Evolutionary conservation across 2,888 invertebrate species (phyloP).

Genomic region (Neocrepidodera transversa): DNA sequence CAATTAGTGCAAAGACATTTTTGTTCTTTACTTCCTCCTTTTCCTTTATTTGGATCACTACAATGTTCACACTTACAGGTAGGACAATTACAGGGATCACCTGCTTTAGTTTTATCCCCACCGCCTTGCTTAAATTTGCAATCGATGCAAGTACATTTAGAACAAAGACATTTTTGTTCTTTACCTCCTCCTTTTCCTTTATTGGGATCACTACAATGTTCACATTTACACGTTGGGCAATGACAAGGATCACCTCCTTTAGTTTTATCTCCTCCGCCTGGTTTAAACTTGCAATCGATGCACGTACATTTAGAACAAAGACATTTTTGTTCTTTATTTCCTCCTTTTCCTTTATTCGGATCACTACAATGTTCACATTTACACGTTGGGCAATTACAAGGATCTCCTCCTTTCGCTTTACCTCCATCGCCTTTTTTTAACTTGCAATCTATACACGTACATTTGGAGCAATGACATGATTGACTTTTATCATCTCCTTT

Average conservation of each 20-base stretch:
- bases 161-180: neutral
- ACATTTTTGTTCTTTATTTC: too few relatives aligned
- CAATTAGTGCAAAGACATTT: neutral
- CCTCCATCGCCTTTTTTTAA: neutral
- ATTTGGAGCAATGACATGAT: conserved; percentile 6
- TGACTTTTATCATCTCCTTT: neutral
- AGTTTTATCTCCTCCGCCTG: neutral
- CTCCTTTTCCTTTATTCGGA: too few relatives aligned
- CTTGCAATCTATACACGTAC: neutral
- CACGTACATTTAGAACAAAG: too few relatives aligned
- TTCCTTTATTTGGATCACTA: neutral
- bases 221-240: neutral
- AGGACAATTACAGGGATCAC: too few relatives aligned
- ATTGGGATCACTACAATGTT: neutral
- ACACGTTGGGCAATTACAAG: too few relatives aligned
- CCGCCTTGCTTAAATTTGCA: neutral
- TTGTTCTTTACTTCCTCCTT: neutral
- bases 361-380: too few relatives aligned
- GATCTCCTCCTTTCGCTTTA: neutral
- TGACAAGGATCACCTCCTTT: neutral
- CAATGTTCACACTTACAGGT: conserved; percentile 1
- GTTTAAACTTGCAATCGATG: too few relatives aligned
- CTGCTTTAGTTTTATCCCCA: too few relatives aligned
- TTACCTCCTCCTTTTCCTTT: neutral
- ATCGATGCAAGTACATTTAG: neutral